A percentile compares a stretch with the other conserved stretches of the same genome.
These are phyloP conservation scores for Ranitomeya variabilis DNA, from an alignment of 2,113 vertebrate genomes.

Conservation along the genomic window DNA sequence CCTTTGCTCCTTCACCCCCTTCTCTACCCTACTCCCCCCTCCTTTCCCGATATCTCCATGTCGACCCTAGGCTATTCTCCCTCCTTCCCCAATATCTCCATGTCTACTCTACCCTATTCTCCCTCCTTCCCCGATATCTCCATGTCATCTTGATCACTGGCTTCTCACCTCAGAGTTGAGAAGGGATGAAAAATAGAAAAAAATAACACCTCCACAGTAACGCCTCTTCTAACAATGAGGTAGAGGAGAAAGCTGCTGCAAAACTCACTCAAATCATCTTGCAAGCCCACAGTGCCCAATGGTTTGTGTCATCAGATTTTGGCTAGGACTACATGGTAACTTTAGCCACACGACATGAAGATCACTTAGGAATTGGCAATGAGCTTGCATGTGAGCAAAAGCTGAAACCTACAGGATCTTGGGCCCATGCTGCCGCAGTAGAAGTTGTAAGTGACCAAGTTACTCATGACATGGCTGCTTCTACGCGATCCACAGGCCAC, in stretches of 20 bases:
- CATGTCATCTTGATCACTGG: neutral
- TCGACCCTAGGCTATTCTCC: neutral
- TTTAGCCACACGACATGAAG: too few species aligned
- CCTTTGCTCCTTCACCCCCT: conserved; percentile 61
- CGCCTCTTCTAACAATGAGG: neutral
- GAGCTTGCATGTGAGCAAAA: too few species aligned
- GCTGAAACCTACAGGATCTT: too few species aligned
- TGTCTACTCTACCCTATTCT: neutral
- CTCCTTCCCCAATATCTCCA: neutral
- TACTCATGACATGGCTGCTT: too few species aligned
- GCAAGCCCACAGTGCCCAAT: too few species aligned
- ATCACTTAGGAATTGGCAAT: too few species aligned
- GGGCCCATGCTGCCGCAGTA: too few species aligned
- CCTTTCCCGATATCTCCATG: neutral
- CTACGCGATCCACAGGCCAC: too few species aligned
- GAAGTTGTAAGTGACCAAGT: too few species aligned
- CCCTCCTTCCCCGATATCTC: conserved; percentile 1
- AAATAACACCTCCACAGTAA: neutral
- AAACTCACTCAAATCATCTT: neutral
- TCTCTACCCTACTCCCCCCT: neutral
- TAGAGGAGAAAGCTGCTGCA: neutral
- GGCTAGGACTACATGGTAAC: too few species aligned
- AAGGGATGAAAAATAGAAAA: neutral
- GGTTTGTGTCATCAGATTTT: too few species aligned
- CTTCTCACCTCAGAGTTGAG: conserved; percentile 24